phyloP scores from a whole-genome alignment of 2,888 invertebrate genomes.

The Crematogaster levior region DNA sequence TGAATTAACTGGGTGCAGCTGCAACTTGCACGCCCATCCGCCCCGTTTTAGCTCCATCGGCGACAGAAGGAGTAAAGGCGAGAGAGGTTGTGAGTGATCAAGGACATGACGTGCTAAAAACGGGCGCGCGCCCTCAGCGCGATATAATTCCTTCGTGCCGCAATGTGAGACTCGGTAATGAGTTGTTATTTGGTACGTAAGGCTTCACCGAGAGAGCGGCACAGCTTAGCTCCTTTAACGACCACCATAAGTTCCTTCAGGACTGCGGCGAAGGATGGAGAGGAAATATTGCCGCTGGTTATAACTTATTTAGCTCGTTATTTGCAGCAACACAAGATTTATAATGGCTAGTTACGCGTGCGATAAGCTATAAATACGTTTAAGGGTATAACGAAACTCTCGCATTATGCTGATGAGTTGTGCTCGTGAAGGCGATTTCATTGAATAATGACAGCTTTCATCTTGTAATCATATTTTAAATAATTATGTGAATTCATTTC shows the following conservation, averaged over 20 bases:
- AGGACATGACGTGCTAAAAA: slow-evolving; percentile 54
- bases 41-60: slow-evolving; percentile 54
- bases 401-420: slow-evolving; percentile 20
- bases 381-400: slow-evolving; percentile 19
- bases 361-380: slow-evolving; percentile 40
- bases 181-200: slow-evolving; percentile 33
- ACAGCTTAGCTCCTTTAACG: slow-evolving; percentile 39
- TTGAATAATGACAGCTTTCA: neutral
- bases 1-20: slow-evolving; percentile 71
- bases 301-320: slow-evolving; percentile 51
- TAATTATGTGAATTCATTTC: slow-evolving; percentile 19
- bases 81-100: slow-evolving; percentile 47
- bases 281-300: slow-evolving; percentile 43
- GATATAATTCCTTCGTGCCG: slow-evolving; percentile 43
- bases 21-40: slow-evolving; percentile 59
- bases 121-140: slow-evolving; percentile 17
- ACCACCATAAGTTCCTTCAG: slow-evolving; percentile 35
- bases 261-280: slow-evolving; percentile 4
- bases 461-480: neutral
- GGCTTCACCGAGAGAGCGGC: slow-evolving; percentile 12
- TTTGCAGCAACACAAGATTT: slow-evolving; percentile 47
- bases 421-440: slow-evolving; percentile 27
- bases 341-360: slow-evolving; percentile 35
- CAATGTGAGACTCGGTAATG: slow-evolving; percentile 44
- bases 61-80: slow-evolving; percentile 38